Base-by-base conservation (phyloP, 2,888 invertebrate species). In the Eugnorisma glareosa region DNA sequence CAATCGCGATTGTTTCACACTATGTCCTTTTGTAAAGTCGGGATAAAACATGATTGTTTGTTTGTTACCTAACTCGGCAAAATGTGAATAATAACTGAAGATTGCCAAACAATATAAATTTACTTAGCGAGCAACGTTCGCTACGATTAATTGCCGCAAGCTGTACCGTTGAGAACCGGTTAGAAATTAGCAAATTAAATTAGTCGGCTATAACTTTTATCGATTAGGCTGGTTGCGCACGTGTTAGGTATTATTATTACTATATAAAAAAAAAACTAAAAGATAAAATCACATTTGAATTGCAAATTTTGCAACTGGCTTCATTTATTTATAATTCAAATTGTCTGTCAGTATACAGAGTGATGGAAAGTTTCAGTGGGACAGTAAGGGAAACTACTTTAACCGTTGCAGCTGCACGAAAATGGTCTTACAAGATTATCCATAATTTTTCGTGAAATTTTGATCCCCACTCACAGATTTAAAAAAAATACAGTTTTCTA, bases 151-250 rank as follows among this genome's bases (percentile, higher is more conserved):
- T 69, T 76, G 61, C 72, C 61, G 31, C 24, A n/a, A 66, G 61
- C 51, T 68, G 40, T 57, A 57, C 66, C 67, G 59, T 57, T 31
- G 54, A 57, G 51, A 80, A 79, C 83, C 84, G 37, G 76, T 84
- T 82, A 75, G 73, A 78, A 81, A 86, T 87, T 82, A 74, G 71
- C 84, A 82, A 88, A 86, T 82, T 71, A 79, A 84, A 86, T 84
- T 74, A 82, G 67, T 43, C 37, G 67, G 61, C 48, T 74, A 59
- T 66, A 66, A 69, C 66, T 76, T 67, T 63, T 69, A 81, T 79
- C 43, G 45, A 75, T 71, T 63, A 75, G 63, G 66, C 71, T 63
- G 31, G 48, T 67, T 35, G 35, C 69, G 40, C 78, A 82, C 84
- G 82, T 88, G 77, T 73, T 67, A 37, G 59, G 13, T 59, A 5